A percentile compares a stretch with the other conserved stretches of the same genome.
Evolutionary conservation across 2,888 invertebrate genomes (phyloP).

Genomic region (Papilio elwesi): DNA sequence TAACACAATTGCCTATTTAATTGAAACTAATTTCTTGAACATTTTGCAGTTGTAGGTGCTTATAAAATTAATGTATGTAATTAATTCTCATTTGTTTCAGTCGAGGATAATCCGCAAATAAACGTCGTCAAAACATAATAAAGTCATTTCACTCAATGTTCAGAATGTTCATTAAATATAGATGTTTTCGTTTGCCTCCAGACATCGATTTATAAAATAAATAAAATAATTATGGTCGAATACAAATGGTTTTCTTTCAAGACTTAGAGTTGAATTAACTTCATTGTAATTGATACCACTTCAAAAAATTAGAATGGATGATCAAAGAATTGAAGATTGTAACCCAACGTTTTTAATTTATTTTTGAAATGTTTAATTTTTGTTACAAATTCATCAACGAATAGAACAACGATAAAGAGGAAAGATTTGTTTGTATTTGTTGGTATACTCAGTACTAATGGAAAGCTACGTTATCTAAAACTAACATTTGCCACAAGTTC

Average conservation of each 20-base stretch:
- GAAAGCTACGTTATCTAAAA: too few relatives aligned
- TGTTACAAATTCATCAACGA: too few relatives aligned
- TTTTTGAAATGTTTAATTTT: neutral
- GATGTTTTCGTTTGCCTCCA: constrained; percentile 1
- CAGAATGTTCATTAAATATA: neutral
- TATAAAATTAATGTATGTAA: neutral
- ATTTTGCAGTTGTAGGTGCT: too few relatives aligned
- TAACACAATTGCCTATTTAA: too few relatives aligned
- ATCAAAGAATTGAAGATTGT: neutral
- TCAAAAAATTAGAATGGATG: neutral
- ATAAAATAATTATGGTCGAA: constrained; percentile 15
- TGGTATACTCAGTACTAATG: too few relatives aligned
- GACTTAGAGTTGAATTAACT: neutral
- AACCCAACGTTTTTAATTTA: neutral
- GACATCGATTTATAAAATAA: constrained; percentile 26
- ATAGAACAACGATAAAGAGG: too few relatives aligned
- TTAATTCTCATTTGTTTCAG: constrained; percentile 31
- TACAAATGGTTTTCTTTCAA: constrained; percentile 3
- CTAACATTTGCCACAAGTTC: too few relatives aligned
- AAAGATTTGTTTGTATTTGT: too few relatives aligned
- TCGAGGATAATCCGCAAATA: constrained; percentile 14
- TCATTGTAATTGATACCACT: neutral
- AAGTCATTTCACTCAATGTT: neutral
- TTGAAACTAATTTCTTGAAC: too few relatives aligned
- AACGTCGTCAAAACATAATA: neutral